Evolutionary conservation across 2,113 vertebrate species (phyloP).

Genomic region (Regulus satrapa): DNA sequence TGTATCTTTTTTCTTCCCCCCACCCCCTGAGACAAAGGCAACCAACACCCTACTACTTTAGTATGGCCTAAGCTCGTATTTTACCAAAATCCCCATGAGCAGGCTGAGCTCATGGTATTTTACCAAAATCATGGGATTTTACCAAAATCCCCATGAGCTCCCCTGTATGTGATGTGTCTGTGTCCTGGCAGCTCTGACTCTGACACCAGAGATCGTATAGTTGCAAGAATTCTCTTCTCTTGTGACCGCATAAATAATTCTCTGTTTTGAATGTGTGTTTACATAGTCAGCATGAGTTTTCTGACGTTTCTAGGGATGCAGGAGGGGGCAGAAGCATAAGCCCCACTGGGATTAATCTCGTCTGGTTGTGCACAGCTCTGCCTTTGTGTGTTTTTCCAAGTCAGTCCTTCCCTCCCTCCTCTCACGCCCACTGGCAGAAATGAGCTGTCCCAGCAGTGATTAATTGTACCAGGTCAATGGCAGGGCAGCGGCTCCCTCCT

Average conservation of each 20-base stretch:
- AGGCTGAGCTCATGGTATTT: too few relatives aligned
- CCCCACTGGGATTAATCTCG: background rate
- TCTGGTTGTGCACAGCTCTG: background rate
- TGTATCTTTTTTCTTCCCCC: background rate
- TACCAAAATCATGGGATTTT: too few relatives aligned
- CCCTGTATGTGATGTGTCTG: rapidly evolving
- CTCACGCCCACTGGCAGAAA: background rate
- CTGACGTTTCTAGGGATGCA: background rate
- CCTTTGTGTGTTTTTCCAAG: background rate
- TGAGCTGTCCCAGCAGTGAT: background rate
- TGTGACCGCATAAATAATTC: background rate
- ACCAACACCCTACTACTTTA: background rate
- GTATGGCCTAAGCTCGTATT: rapidly evolving
- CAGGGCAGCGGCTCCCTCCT: rapidly evolving
- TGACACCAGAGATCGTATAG: rapidly evolving
- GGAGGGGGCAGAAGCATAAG: background rate
- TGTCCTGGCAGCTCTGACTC: background rate
- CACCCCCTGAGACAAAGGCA: background rate
- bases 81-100: background rate
- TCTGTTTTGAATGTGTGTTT: background rate
- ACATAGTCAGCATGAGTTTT: background rate
- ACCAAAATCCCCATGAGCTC: rapidly evolving
- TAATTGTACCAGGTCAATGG: background rate
- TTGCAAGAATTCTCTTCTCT: background rate
- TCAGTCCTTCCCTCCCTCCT: background rate